These are phyloP conservation scores for Lasiurus cinereus DNA, from an alignment of 2,113 vertebrate genomes.

Conservation along the genomic window DNA sequence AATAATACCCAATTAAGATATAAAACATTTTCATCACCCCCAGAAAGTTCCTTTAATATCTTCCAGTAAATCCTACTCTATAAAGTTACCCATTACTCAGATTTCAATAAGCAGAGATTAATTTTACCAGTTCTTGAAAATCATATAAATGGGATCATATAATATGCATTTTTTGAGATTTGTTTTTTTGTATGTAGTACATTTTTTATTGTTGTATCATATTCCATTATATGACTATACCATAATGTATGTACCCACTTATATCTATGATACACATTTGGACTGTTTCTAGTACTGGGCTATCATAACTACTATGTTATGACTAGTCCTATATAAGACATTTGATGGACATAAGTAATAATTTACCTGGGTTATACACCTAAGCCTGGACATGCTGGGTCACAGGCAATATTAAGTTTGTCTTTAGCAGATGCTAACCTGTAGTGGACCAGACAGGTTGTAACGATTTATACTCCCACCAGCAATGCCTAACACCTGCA, in stretches of 20 bases:
- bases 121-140: slow-evolving; percentile 20
- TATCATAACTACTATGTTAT: background rate
- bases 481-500: background rate
- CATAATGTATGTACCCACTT: background rate
- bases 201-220: background rate
- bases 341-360: background rate
- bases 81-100: background rate
- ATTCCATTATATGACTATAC: background rate
- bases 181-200: background rate
- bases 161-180: background rate
- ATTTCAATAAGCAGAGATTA: background rate
- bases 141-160: background rate
- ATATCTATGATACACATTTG: background rate
- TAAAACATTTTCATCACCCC: background rate
- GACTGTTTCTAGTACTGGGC: background rate
- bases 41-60: background rate
- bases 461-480: background rate
- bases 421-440: background rate
- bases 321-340: background rate
- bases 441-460: background rate
- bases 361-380: background rate
- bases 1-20: background rate
- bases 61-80: background rate
- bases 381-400: background rate
- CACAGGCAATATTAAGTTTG: background rate